Percentiles rank a stretch among this genome's conserved stretches.
These are phyloP conservation scores for Martes martes DNA, from an alignment of 2,113 vertebrate species.

Conservation along the genomic window DNA sequence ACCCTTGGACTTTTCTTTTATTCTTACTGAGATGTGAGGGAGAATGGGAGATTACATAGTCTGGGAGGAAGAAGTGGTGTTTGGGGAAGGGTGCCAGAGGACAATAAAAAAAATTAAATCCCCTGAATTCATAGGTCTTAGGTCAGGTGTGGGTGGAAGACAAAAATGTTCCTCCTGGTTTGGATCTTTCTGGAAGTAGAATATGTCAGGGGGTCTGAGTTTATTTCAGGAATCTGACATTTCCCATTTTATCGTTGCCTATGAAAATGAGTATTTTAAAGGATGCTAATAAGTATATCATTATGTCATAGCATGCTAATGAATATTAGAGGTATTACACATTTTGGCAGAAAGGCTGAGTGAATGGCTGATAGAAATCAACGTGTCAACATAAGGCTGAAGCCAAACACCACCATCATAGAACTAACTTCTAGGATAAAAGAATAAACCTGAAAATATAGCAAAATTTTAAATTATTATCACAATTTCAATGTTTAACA, in stretches of 20 bases:
- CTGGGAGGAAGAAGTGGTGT: not conserved
- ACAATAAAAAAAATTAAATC: not conserved
- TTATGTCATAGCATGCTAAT: not conserved
- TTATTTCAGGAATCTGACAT: slow-evolving; percentile 19
- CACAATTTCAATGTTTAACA: not conserved
- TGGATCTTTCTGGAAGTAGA: not conserved
- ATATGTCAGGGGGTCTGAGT: not conserved
- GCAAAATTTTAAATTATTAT: not conserved
- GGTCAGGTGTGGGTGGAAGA: not conserved
- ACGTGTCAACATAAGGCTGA: not conserved
- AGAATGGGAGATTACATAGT: not conserved
- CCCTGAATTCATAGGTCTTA: not conserved
- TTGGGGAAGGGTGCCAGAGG: not conserved
- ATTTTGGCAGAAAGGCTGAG: not conserved
- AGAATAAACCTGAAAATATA: not conserved
- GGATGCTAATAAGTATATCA: not conserved
- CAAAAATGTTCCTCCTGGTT: not conserved
- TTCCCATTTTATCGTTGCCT: slow-evolving; percentile 1
- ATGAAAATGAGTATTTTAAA: slow-evolving; percentile 25
- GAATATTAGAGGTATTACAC: not conserved
- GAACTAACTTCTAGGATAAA: not conserved
- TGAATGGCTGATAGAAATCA: not conserved
- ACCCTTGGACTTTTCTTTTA: not conserved
- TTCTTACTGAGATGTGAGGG: not conserved
- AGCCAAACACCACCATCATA: not conserved